phyloP scores from a whole-genome alignment of 1,140 invertebrate genomes.

The Dreissena rostriformis region DNA sequence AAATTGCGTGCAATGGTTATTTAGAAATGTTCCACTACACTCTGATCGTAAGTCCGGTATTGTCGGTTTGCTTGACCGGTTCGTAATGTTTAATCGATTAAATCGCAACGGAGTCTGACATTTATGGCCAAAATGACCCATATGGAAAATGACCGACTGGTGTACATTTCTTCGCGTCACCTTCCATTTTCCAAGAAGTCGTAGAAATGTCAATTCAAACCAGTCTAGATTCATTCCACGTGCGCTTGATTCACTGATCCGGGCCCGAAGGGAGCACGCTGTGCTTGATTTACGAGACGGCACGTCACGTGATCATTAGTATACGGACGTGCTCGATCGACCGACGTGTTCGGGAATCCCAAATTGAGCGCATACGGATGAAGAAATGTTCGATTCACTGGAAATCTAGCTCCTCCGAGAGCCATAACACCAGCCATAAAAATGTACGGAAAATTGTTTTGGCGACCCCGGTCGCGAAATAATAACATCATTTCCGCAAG shows the following conservation, averaged over 20 bases:
- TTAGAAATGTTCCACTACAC: no score
- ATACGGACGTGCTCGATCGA: conserved; percentile 50
- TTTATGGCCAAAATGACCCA: conserved; percentile 41
- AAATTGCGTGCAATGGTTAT: no score
- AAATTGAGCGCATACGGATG: conserved; percentile 29
- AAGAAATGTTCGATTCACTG: conserved; percentile 37
- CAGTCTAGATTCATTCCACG: conserved; percentile 51
- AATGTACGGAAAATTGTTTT: conserved; percentile 55
- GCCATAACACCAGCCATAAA: conserved; percentile 35
- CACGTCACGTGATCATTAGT: conserved; percentile 32
- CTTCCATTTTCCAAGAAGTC: conserved; percentile 39
- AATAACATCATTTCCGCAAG: conserved; percentile 54
- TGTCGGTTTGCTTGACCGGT: no score
- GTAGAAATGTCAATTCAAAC: conserved; percentile 57
- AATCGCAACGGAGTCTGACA: background rate
- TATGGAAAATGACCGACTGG: conserved; percentile 29
- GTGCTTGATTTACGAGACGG: conserved; percentile 52
- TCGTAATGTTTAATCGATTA: no score
- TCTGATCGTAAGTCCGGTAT: no score
- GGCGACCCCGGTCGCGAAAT: conserved; percentile 43
- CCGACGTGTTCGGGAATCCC: conserved; percentile 33
- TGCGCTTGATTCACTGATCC: conserved; percentile 47
- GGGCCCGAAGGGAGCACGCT: conserved; percentile 45
- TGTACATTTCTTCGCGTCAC: conserved; percentile 49
- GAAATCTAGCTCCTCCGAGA: conserved; percentile 40